A percentile compares a stretch with the other conserved stretches of the same genome.
phyloP scores from a whole-genome alignment of 2,113 vertebrate species.

The Oenanthe melanoleuca region DNA sequence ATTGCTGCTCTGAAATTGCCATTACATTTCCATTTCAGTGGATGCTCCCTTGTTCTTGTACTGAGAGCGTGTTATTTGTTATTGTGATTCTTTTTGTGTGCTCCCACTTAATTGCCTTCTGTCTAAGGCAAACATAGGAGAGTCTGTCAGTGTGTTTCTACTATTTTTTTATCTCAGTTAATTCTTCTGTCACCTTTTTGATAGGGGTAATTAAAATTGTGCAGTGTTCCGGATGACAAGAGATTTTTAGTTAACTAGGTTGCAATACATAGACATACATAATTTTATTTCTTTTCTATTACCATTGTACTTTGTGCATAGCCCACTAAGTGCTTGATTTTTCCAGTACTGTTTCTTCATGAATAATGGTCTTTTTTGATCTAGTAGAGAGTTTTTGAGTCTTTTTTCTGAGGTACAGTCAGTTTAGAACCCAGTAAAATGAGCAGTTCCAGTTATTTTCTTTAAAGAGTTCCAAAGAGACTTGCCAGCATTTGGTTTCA shows the following conservation, averaged over 20 bases:
- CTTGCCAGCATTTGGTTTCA: constrained; percentile 23
- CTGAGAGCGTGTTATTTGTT: neutral
- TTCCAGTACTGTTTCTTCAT: neutral
- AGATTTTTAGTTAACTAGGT: neutral
- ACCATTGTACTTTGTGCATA: neutral
- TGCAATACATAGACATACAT: neutral
- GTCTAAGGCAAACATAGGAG: neutral
- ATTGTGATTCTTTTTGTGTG: neutral
- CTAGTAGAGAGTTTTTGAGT: neutral
- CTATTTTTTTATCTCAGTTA: neutral
- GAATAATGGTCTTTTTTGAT: neutral
- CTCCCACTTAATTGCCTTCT: neutral
- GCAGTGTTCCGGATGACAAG: neutral
- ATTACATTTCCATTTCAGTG: neutral
- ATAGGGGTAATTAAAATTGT: neutral
- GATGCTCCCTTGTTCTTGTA: neutral
- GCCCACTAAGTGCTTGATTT: neutral
- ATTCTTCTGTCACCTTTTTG: neutral
- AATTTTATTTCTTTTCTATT: neutral
- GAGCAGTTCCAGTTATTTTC: neutral
- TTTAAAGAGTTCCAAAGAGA: neutral
- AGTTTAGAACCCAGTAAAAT: neutral
- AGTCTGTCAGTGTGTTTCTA: neutral
- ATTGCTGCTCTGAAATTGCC: neutral
- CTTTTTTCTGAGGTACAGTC: neutral